Conservation (phyloP, 2,797 vertebrate species). For the Poeciliopsis presidionis region DNA sequence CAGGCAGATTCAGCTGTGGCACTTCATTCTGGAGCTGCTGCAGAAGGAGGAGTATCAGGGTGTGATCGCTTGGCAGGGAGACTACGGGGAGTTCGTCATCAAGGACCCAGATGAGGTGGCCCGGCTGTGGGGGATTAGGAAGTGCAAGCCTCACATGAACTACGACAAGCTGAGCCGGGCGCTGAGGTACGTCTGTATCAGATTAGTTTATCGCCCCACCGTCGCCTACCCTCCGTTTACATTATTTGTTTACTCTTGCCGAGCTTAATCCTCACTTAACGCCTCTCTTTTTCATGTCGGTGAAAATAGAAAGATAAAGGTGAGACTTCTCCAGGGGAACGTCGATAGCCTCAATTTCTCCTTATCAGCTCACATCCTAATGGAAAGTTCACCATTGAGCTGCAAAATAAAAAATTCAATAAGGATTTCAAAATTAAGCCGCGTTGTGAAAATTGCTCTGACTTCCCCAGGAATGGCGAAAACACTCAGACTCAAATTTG, state of each 20-base stretch:
- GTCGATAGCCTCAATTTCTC: slow-evolving; percentile 79
- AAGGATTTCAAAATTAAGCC: slow-evolving; percentile 77
- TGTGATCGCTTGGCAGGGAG: slow-evolving; percentile 94
- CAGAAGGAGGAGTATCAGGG: slow-evolving; percentile 93
- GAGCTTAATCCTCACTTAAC: slow-evolving; percentile 39
- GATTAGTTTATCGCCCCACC: slow-evolving; percentile 47
- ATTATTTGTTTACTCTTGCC: slow-evolving; percentile 50
- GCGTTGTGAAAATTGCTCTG: slow-evolving; percentile 59
- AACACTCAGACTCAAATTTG: slow-evolving; percentile 43
- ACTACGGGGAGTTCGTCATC: slow-evolving; percentile 95
- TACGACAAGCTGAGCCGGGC: slow-evolving; percentile 95
- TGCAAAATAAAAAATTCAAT: slow-evolving; percentile 78
- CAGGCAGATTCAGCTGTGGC: slow-evolving; percentile 95
- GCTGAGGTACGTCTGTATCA: slow-evolving; percentile 78
- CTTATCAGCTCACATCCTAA: slow-evolving; percentile 78
- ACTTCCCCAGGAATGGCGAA: slow-evolving; percentile 40
- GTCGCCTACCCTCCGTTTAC: slow-evolving; percentile 37
- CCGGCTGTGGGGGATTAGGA: slow-evolving; percentile 90
- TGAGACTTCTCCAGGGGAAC: slow-evolving; percentile 55
- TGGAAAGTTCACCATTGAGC: slow-evolving; percentile 75
- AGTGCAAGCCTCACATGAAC: slow-evolving; percentile 98
- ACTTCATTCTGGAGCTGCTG: slow-evolving; percentile 93
- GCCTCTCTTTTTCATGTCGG: slow-evolving; percentile 40
- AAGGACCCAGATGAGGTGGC: slow-evolving; percentile 96
- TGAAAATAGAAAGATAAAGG: slow-evolving; percentile 68